A percentile compares a stretch with the other conserved stretches of the same genome.
Conservation (phyloP, 2,888 invertebrate species). For the Lutraria lutraria region DNA sequence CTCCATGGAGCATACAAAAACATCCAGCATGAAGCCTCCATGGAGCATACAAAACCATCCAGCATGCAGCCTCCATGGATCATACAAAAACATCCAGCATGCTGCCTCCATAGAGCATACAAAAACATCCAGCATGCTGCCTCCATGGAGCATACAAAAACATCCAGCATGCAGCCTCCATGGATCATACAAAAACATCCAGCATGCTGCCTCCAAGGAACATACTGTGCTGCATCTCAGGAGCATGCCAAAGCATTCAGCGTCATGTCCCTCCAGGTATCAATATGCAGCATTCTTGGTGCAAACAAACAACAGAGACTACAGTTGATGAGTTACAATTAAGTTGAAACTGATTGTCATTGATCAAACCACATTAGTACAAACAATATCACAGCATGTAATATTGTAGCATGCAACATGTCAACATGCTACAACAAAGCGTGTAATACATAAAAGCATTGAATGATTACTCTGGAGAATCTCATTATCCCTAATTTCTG, state of each 20-base stretch:
- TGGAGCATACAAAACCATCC: too few species aligned
- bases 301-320: neutral
- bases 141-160: neutral
- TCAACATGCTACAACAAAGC: neutral
- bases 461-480: conserved; percentile 52
- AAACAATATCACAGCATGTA: neutral
- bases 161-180: too few species aligned
- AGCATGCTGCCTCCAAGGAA: neutral
- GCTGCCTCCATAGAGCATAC: too few species aligned
- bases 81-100: too few species aligned
- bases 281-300: neutral
- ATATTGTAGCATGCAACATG: neutral
- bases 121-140: too few species aligned
- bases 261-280: neutral
- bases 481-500: conserved; percentile 61
- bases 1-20: too few species aligned
- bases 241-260: neutral
- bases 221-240: neutral
- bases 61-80: too few species aligned
- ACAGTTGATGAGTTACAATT: neutral
- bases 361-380: neutral
- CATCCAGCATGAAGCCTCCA: too few species aligned
- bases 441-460: conserved; percentile 49
- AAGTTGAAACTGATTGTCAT: neutral
- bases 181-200: too few species aligned